phyloP scores from a whole-genome alignment of 2,113 vertebrate genomes.

The Ariopsis seemanni region DNA sequence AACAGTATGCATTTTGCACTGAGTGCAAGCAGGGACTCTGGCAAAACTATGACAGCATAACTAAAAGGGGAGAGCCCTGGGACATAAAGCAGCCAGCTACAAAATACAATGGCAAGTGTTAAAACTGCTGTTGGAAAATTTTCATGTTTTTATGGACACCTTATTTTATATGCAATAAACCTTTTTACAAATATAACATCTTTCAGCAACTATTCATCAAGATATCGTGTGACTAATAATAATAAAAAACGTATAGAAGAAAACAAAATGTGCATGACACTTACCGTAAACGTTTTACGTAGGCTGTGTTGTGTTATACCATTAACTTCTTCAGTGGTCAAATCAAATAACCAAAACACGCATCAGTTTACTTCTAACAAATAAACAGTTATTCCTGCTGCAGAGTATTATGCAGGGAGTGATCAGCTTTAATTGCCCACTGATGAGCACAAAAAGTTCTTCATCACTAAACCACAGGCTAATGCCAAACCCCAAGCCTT shows the following conservation, averaged over 20 bases:
- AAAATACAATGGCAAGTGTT: neutral
- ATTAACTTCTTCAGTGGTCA: neutral
- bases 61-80: no score
- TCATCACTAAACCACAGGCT: conserved; percentile 6
- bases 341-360: neutral
- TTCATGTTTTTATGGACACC: neutral
- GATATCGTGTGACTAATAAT: neutral
- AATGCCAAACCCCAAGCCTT: neutral
- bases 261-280: neutral
- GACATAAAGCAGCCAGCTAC: neutral
- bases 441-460: conserved; percentile 15
- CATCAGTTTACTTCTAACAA: conserved; percentile 3
- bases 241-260: neutral
- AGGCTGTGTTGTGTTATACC: neutral
- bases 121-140: neutral
- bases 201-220: neutral
- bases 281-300: neutral
- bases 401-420: conserved; percentile 1
- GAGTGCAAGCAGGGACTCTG: no score
- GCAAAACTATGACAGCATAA: no score
- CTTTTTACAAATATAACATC: neutral
- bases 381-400: neutral
- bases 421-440: conserved; percentile 12
- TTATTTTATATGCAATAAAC: conserved; percentile 1
- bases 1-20: no score